Evolutionary conservation across 2,888 invertebrate species (phyloP).

Genomic region (Spilosoma lubricipeda): DNA sequence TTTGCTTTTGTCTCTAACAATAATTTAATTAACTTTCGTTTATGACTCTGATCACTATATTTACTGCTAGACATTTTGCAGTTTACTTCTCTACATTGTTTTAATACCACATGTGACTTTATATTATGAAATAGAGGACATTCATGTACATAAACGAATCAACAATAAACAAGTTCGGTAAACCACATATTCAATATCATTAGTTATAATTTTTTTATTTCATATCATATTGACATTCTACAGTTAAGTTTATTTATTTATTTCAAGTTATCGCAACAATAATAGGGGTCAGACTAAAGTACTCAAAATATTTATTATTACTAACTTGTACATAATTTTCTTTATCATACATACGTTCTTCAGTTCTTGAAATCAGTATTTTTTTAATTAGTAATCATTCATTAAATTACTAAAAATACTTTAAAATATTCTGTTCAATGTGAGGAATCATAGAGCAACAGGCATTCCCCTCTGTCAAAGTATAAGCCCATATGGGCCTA

Average conservation of each 20-base stretch:
- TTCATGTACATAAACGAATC: not conserved
- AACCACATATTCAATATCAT: not conserved
- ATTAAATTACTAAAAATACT: too few species aligned
- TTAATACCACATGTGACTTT: not conserved
- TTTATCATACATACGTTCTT: not conserved
- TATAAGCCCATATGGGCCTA: too few species aligned
- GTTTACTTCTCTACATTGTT: not conserved
- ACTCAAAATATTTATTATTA: not conserved
- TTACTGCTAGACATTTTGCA: not conserved
- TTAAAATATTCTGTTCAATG: too few species aligned
- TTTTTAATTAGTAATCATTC: too few species aligned
- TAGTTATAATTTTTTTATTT: not conserved
- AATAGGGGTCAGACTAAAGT: not conserved
- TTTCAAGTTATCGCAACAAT: not conserved
- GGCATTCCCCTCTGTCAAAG: too few species aligned
- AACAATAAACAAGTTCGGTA: not conserved
- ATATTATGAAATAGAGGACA: not conserved
- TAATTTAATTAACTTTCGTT: not conserved
- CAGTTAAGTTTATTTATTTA: too few species aligned
- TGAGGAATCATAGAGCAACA: too few species aligned
- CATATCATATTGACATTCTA: not conserved
- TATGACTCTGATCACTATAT: not conserved
- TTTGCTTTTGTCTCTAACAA: not conserved
- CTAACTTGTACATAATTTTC: not conserved
- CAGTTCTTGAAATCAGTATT: not conserved